Conservation (phyloP, 2,797 vertebrate genomes). For the Danio albolineatus region DNA sequence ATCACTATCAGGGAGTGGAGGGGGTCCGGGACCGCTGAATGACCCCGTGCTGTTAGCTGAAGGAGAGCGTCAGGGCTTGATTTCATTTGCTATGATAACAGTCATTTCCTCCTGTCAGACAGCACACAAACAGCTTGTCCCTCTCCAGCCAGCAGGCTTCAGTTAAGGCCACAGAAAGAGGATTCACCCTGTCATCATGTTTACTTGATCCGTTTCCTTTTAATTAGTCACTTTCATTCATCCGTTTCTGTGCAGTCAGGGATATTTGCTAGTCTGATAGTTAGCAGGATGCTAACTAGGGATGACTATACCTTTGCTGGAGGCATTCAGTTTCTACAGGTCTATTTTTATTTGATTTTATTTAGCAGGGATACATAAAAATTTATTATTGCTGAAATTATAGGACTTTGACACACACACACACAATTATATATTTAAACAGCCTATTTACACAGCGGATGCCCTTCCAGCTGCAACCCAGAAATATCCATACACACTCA, state of each 20-base stretch:
- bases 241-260: neutral
- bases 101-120: constrained; percentile 68
- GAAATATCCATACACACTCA: no score
- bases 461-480: no score
- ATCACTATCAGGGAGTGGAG: constrained; percentile 20
- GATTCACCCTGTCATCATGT: constrained; percentile 48
- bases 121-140: constrained; percentile 58
- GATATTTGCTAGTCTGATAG: neutral
- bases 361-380: no score
- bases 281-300: constrained; percentile 1
- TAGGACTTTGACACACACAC: no score
- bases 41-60: constrained; percentile 55
- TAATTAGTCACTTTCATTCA: constrained; percentile 43
- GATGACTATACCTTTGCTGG: neutral
- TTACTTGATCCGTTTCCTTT: constrained; percentile 52
- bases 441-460: no score
- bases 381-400: no score
- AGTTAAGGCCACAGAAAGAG: constrained; percentile 57
- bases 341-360: no score
- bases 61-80: constrained; percentile 58
- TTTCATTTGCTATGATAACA: constrained; percentile 72
- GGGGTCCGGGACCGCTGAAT: constrained; percentile 48
- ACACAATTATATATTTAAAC: no score
- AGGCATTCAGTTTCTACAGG: no score
- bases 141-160: constrained; percentile 62